Conservation (phyloP, 2,797 vertebrate species). For the Channallabes apus region DNA sequence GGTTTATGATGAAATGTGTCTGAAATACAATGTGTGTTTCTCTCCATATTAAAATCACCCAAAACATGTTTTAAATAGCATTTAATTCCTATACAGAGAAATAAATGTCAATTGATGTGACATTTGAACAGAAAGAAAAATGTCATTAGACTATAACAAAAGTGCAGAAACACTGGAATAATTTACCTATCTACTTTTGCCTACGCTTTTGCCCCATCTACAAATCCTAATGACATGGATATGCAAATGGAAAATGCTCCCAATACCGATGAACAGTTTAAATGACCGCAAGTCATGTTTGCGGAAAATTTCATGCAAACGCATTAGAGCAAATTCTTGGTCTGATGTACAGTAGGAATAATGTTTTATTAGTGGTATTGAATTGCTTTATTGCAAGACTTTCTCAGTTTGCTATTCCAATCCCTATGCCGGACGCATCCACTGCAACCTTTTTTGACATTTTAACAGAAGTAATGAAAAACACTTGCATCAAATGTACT, state of each 20-base stretch:
- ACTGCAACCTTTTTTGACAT: background rate
- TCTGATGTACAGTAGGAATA: background rate
- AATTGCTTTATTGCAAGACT: background rate
- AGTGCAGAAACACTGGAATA: too few species aligned
- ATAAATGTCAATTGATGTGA: background rate
- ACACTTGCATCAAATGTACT: background rate
- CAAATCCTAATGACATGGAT: background rate
- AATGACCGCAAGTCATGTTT: background rate
- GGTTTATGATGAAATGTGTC: conserved; percentile 51
- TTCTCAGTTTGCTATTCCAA: background rate
- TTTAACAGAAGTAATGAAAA: background rate
- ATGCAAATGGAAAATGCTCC: conserved; percentile 4
- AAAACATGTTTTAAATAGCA: background rate
- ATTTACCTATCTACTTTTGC: background rate
- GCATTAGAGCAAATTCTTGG: background rate
- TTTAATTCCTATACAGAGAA: background rate
- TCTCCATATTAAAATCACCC: background rate
- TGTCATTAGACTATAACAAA: conserved; percentile 1
- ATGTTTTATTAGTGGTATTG: too few species aligned
- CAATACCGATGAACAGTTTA: background rate
- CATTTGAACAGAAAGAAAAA: conserved; percentile 13
- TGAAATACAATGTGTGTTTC: conserved; percentile 40
- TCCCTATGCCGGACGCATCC: background rate
- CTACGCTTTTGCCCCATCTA: background rate
- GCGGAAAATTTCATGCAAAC: background rate